A percentile compares a stretch with the other conserved stretches of the same genome.
phyloP scores from a whole-genome alignment of 1,140 invertebrate species.

The Bilobella aurantiaca region DNA sequence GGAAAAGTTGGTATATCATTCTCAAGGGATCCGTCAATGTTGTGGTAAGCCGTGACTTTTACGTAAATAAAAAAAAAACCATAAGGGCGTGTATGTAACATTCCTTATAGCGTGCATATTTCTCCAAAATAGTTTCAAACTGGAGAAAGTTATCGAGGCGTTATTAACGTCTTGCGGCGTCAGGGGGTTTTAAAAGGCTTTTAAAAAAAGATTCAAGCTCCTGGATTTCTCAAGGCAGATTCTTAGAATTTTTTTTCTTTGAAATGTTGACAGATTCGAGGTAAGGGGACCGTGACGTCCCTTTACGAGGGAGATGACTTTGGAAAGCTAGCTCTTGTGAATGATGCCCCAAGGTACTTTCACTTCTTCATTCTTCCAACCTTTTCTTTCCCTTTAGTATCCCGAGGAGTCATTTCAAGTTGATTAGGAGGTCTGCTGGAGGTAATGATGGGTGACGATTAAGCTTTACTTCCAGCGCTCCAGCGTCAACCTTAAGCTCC shows the following conservation, averaged over 20 bases:
- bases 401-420: not conserved
- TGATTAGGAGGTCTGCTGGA: not conserved
- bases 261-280: slow-evolving; percentile 50
- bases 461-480: not conserved
- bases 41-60: slow-evolving; percentile 39
- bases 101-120: too few relatives aligned
- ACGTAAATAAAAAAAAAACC: not conserved
- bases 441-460: not conserved
- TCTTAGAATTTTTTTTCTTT: too few relatives aligned
- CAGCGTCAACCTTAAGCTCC: too few relatives aligned
- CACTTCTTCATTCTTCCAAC: not conserved
- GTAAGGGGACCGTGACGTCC: slow-evolving; percentile 72
- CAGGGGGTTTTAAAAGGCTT: too few relatives aligned
- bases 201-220: too few relatives aligned
- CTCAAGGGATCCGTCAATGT: slow-evolving; percentile 75
- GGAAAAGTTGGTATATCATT: slow-evolving; percentile 80
- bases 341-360: slow-evolving; percentile 53
- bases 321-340: slow-evolving; percentile 75
- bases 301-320: slow-evolving; percentile 80
- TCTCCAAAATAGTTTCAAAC: too few relatives aligned
- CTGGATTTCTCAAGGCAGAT: too few relatives aligned
- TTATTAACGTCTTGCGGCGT: too few relatives aligned
- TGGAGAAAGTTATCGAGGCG: too few relatives aligned
- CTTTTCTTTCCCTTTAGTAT: not conserved
- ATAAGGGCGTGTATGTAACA: too few relatives aligned